Percentiles rank a stretch among this genome's conserved stretches.
phyloP scores from a whole-genome alignment of 2,113 vertebrate species.

The Menidia beryllina region DNA sequence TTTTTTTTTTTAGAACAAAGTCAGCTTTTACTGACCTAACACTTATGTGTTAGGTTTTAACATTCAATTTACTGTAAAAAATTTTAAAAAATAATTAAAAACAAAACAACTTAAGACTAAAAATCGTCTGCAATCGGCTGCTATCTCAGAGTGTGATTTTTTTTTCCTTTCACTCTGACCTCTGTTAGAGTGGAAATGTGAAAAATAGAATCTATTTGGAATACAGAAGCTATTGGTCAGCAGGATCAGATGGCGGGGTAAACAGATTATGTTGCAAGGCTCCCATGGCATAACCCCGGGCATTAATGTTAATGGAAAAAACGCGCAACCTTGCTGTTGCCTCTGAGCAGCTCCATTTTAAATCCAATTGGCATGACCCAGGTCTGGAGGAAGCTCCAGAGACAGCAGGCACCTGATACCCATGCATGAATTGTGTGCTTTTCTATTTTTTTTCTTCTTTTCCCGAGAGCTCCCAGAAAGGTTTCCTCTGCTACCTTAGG shows the following conservation, averaged over 20 bases:
- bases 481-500: constrained; percentile 34
- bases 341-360: constrained; percentile 61
- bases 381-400: constrained; percentile 44
- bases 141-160: background rate
- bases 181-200: constrained; percentile 19
- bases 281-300: constrained; percentile 62
- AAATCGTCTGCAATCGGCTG: background rate
- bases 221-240: constrained; percentile 42
- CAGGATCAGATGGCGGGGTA: constrained; percentile 70
- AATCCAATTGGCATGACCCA: constrained; percentile 66
- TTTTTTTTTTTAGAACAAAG: background rate
- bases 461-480: constrained; percentile 24
- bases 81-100: no score
- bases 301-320: constrained; percentile 76
- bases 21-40: no score
- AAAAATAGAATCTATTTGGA: constrained; percentile 60
- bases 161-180: constrained; percentile 9
- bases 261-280: constrained; percentile 70
- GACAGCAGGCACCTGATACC: constrained; percentile 53
- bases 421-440: constrained; percentile 43
- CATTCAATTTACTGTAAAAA: background rate
- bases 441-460: constrained; percentile 3
- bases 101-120: no score
- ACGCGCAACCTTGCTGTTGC: constrained; percentile 73
- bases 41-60: background rate